Conservation (phyloP, 2,797 vertebrate species). For the Ptychadena robeensis region DNA sequence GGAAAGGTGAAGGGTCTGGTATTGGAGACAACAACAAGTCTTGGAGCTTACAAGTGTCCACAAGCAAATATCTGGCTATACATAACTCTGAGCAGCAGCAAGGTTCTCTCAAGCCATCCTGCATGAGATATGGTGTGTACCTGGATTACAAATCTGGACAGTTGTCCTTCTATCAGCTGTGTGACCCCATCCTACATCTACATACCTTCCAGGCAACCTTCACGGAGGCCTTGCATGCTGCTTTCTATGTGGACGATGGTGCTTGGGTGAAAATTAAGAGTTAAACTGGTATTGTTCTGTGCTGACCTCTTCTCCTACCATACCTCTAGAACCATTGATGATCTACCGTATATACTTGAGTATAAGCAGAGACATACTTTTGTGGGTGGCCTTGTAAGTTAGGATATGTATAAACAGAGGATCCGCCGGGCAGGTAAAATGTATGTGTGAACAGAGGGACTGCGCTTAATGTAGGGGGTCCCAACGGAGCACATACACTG, state of each 20-base stretch:
- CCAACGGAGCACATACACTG: too few species aligned
- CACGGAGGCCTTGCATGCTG: not conserved
- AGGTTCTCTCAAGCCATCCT: not conserved
- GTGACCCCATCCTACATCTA: not conserved
- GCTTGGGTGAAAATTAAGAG: not conserved
- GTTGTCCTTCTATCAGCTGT: not conserved
- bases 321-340: too few species aligned
- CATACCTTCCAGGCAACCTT: not conserved
- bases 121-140: not conserved
- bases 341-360: too few species aligned
- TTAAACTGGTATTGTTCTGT: not conserved
- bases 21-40: not conserved
- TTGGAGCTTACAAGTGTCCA: not conserved
- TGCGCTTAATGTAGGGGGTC: too few species aligned
- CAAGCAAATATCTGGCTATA: not conserved
- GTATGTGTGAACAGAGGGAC: too few species aligned
- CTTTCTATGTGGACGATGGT: not conserved
- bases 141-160: conserved; percentile 5
- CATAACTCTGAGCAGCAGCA: not conserved
- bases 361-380: too few species aligned
- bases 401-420: too few species aligned
- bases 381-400: too few species aligned
- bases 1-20: not conserved
- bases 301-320: too few species aligned
- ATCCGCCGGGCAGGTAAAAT: too few species aligned